Base-by-base conservation (phyloP, 2,113 vertebrate genomes). In the Pseudolaguvia tuberculata region DNA sequence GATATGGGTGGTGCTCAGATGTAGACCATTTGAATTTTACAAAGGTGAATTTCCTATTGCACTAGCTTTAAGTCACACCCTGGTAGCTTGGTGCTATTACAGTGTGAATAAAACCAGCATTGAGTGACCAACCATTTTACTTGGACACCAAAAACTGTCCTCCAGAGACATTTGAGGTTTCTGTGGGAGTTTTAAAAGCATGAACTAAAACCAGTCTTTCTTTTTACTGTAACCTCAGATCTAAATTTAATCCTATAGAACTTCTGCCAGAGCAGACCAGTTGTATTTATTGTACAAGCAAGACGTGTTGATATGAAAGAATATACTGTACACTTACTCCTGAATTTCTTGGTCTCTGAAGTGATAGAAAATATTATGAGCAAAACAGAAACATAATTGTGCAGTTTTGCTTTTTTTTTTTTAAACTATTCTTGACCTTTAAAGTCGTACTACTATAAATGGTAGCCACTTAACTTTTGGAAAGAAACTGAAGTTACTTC, bases 141-240 rank as follows among this genome's bases (percentile, higher is more conserved):
- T 76, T 86, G 77, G 63, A 80, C 78, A 84, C 87, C 84, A 85
- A 80, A 71, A 83, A 59, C 73, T 53, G 83, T 88, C 88, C 83
- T 88, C 81, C 85, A 84, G 85, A 87, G 87, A 88, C 88, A 86
- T 68, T 78, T 88, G 89, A 86, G 87, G 88, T 87, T 85, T 80
- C 78, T 75, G 84, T 81, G 86, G 85, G 84, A 88, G 86, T 84
- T 87, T 83, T 89, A 58, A 84, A 76, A 86, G 84, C 65, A 55
- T 86, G 88, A 87, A 87, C 88, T 82, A 83, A 78, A 82, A 86
- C 86, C 81, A 87, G 76, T 83, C 82, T 53, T 70, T 77, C 21
- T 42, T 87, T 88, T 88, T 79, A 88, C 80, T 87, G 71, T 79
- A 58, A 79, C 84, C 85, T 74, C 81, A 82, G 50, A 73, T 75